These are phyloP conservation scores for Griposia aprilina DNA, from an alignment of 2,888 invertebrate genomes.

Conservation along the genomic window DNA sequence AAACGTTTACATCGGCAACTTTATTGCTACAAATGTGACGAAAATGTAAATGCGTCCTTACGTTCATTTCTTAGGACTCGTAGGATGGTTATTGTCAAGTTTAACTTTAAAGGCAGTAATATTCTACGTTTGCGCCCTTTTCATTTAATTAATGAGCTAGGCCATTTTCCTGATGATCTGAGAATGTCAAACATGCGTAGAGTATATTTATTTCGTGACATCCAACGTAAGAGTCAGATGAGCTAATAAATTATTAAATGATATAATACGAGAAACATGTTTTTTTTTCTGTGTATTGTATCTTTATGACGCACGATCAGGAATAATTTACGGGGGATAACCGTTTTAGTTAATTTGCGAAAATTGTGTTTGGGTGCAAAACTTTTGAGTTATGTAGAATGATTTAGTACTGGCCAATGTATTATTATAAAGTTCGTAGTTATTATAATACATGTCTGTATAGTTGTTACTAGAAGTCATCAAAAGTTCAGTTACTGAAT, in stretches of 20 bases:
- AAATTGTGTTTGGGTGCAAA: neutral
- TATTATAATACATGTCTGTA: conserved; percentile 20
- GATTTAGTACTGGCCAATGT: neutral
- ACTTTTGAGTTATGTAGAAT: neutral
- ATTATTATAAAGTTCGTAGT: conserved; percentile 25
- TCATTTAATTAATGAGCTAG: conserved; percentile 57
- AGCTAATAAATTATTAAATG: conserved; percentile 8
- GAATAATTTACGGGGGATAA: neutral
- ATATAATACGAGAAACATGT: neutral
- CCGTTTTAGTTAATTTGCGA: neutral
- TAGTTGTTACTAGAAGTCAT: conserved; percentile 28
- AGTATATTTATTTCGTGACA: conserved; percentile 22
- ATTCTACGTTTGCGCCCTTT: conserved; percentile 58
- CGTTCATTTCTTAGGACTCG: conserved; percentile 73
- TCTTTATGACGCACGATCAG: no score
- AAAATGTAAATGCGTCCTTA: conserved; percentile 81
- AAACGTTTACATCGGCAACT: conserved; percentile 81
- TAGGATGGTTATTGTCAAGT: conserved; percentile 73
- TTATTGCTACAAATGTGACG: conserved; percentile 84
- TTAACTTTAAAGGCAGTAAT: conserved; percentile 71
- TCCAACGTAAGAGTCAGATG: neutral
- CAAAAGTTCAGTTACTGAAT: conserved; percentile 15
- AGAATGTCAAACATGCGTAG: conserved; percentile 27
- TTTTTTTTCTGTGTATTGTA: neutral
- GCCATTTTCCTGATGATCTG: conserved; percentile 33